A percentile compares a stretch with the other conserved stretches of the same genome.
phyloP scores from a whole-genome alignment of 2,113 vertebrate species.

The Mungos mungo region DNA sequence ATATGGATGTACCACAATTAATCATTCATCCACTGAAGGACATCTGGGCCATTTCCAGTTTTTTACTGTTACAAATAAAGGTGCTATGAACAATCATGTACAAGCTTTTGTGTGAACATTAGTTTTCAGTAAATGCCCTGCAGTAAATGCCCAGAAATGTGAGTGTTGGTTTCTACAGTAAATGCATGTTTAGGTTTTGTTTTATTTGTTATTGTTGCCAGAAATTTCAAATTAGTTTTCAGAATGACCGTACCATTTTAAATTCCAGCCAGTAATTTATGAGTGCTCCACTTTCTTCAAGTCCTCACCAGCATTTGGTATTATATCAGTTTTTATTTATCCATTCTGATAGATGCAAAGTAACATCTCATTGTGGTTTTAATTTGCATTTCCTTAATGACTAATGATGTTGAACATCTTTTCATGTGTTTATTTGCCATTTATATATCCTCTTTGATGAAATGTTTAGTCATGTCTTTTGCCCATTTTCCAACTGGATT shows the following conservation, averaged over 20 bases:
- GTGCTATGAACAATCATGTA: not conserved
- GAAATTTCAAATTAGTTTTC: not conserved
- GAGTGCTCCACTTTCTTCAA: not conserved
- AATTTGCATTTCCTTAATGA: not conserved
- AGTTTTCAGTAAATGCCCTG: not conserved
- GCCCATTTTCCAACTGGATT: not conserved
- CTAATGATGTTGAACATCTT: constrained; percentile 20
- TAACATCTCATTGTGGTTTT: not conserved
- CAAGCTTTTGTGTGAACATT: not conserved
- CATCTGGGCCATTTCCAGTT: not conserved
- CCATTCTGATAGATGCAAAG: not conserved
- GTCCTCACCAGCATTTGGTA: not conserved
- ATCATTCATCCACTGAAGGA: not conserved
- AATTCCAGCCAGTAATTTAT: not conserved
- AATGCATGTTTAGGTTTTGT: not conserved
- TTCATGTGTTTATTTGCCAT: not conserved
- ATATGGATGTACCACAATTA: not conserved
- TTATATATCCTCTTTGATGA: not conserved
- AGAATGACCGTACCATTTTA: not conserved
- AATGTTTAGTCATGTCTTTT: constrained; percentile 1
- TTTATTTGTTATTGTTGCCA: not conserved
- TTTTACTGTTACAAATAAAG: constrained; percentile 25
- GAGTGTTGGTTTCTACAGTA: not conserved
- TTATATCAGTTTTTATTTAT: not conserved
- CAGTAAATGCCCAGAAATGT: not conserved